Evolutionary conservation across 2,113 vertebrate genomes (phyloP), one percentile per base, ranked within the genome.

Genomic region (Muscicapa adusta): DNA sequence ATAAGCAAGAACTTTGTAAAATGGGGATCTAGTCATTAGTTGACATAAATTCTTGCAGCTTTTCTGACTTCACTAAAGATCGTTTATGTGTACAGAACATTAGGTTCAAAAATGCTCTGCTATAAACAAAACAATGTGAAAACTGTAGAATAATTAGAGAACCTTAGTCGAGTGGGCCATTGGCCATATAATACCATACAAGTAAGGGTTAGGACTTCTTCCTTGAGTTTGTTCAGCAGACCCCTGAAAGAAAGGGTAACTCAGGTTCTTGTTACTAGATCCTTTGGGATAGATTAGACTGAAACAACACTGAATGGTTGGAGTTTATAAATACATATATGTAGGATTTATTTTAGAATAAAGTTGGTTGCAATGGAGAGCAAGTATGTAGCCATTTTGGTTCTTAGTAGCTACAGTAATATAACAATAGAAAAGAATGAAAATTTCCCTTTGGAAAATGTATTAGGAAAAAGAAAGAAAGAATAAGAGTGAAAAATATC

Each of bases 191-290:
- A 34, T 19, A 60, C 2, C 12, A 33, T 5, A 45, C 2, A 73
- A 43, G 5, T 28, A 67, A 33, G 0, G 0, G 3, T n/a, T 48
- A 45, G 12, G 16, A 45, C 5, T 36, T 73, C 1, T 24, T 47
- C 20, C 62, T 61, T 26, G 36, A 53, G 14, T 5, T 42, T 12
- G 1, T 47, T 74, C n/a, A 56, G 31, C 18, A 6, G 12, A 1
- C 4, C 11, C 8, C 42, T 40, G 40, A 63, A 56, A 29, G 23
- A 38, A n/a, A 56, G 23, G 5, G 17, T 33, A 48, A 12, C 12
- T 6, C 23, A 56, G 12, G 6, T 28, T 48, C n/a, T 48, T 48
- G 8, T 65, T 19, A 47, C 8, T 24, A 24, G 12, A n/a, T 48
- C 29, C 6, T 48, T 48, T 40, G 8, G 24, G 8, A 2, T 65